Percentiles rank a stretch among this genome's conserved stretches.
phyloP scores from a whole-genome alignment of 2,797 vertebrate species.

The Hypotaenidia okinawae region DNA sequence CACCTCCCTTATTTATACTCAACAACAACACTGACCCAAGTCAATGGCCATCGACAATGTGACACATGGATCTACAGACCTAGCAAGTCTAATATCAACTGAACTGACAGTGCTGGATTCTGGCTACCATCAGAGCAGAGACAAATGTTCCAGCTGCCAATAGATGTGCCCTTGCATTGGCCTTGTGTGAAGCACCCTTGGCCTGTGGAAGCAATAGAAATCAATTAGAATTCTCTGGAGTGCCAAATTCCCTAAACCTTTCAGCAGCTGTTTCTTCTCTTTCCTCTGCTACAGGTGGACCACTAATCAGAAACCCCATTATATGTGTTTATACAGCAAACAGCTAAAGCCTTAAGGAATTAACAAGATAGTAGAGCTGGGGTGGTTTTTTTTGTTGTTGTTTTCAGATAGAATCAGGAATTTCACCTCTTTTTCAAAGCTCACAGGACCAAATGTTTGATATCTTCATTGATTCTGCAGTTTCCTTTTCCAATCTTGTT shows the following conservation, averaged over 20 bases:
- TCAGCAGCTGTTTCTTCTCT: neutral
- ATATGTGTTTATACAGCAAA: neutral
- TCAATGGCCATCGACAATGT: constrained; percentile 37
- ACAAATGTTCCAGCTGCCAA: constrained; percentile 23
- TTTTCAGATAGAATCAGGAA: constrained; percentile 21
- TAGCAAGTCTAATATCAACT: neutral
- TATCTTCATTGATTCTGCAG: constrained; percentile 42
- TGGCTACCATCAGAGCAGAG: neutral
- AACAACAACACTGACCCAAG: neutral
- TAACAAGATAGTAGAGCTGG: neutral
- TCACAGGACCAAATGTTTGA: constrained; percentile 22
- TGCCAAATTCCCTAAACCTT: neutral
- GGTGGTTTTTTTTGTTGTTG: neutral
- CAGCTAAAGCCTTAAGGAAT: constrained; percentile 36
- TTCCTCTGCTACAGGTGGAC: neutral
- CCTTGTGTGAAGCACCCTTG: neutral
- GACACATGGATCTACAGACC: constrained; percentile 26
- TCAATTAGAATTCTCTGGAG: neutral
- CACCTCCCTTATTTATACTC: neutral
- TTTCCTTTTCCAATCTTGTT: constrained; percentile 38
- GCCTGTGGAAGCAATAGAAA: neutral
- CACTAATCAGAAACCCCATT: constrained; percentile 6
- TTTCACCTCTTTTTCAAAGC: constrained; percentile 30
- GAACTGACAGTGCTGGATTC: neutral
- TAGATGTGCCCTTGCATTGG: neutral